Base-by-base conservation (phyloP, 2,888 invertebrate species). In the Lathronympha strigana region DNA sequence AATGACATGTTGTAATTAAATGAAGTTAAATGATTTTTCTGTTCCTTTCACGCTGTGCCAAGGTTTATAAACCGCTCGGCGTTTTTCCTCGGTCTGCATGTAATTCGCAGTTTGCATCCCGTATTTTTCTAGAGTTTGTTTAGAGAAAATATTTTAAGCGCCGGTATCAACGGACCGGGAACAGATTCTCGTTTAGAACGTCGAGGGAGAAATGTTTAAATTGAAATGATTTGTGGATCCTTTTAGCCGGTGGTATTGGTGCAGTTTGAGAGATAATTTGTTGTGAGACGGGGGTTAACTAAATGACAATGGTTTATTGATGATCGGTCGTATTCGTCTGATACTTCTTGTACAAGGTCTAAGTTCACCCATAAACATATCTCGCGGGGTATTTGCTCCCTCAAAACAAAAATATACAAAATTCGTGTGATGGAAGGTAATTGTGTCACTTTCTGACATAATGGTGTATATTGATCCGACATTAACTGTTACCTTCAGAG, bases 51-150 rank as follows among this genome's bases (percentile, higher is more conserved):
- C 8, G 15, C 53, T 33, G 36, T 9, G 53, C 31, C 13, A n/a
- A 13, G 15, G 13, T 53, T 13, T 51, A 33, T 53, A 53, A 45
- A 45, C 19, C 57, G 28, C 15, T 33, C 21, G 11, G 15, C 23
- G 15, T 11, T 45, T 58, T 47, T 33, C 21, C 9, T 21, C 17
- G 11, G 33, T 21, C 51, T 40, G n/a, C 28, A 21, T 4, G 57
- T 45, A n/a, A 36, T 28, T 23, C 21, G 28, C 21, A 13, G 43
- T 53, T 54, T 45, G 33, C 45, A 61, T 38, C 17, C 13, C 61
- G 33, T 43, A 61, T 45, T 45, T n/a, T 62, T 38, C 45, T 53
- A 45, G 31, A 53, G 49, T 53, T 53, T 53, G 53, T 53, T 53
- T 53, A 53, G 53, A 53, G 53, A 53, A 53, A 53, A 36, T 53